Evolutionary conservation across 2,888 invertebrate species (phyloP).

Genomic region (Conops quadrifasciatus): DNA sequence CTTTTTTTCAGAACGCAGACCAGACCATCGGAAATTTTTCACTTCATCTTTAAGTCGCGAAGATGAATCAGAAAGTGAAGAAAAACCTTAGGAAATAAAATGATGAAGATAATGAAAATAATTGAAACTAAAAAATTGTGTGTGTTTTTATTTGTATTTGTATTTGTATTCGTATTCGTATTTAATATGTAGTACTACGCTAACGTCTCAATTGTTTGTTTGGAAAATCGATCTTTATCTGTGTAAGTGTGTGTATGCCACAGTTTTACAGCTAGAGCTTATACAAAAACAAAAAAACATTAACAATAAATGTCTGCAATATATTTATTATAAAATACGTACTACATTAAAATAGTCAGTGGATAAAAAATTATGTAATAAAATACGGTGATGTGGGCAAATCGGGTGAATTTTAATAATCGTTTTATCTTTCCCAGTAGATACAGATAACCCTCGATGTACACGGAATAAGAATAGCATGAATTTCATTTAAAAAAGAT

Average conservation of each 20-base stretch:
- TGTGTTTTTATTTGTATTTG: conserved; percentile 12
- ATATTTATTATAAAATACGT: too few relatives aligned
- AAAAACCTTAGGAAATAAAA: background rate
- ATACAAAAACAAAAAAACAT: conserved; percentile 13
- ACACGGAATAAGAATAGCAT: too few relatives aligned
- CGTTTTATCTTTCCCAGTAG: background rate
- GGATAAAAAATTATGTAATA: background rate
- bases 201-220: conserved; percentile 29
- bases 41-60: too few relatives aligned
- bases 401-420: background rate
- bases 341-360: background rate
- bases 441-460: too few relatives aligned
- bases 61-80: background rate
- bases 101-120: background rate
- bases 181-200: too few relatives aligned
- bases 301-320: too few relatives aligned
- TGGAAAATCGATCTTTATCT: conserved; percentile 20
- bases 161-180: conserved; percentile 18
- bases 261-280: conserved; percentile 24
- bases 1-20: too few relatives aligned
- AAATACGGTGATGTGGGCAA: background rate
- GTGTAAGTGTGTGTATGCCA: too few relatives aligned
- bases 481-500: too few relatives aligned
- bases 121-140: conserved; percentile 7
- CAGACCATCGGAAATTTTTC: too few relatives aligned